Evolutionary conservation across 2,888 invertebrate genomes (phyloP).

Genomic region (Melieria picta): DNA sequence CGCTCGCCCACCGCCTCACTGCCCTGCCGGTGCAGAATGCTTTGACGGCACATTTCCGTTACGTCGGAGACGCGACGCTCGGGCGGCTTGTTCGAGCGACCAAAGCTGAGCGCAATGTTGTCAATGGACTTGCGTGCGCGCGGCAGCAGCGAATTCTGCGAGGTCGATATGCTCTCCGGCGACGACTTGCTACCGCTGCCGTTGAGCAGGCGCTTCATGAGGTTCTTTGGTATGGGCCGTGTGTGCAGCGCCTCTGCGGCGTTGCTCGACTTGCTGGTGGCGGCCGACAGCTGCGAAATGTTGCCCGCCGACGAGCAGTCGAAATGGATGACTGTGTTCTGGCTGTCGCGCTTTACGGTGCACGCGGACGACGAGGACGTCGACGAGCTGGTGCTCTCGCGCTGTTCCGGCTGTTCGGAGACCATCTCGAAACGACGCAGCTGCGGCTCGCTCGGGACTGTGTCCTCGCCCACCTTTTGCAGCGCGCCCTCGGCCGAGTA

Average conservation of each 20-base stretch:
- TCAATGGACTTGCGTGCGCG: conserved; percentile 58
- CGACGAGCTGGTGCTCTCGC: conserved; percentile 46
- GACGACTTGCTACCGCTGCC: conserved; percentile 41
- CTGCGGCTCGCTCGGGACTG: conserved; percentile 35
- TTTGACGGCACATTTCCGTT: conserved; percentile 63
- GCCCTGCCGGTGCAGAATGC: conserved; percentile 76
- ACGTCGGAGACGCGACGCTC: conserved; percentile 64
- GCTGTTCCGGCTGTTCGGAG: conserved; percentile 32
- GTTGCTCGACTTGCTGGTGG: conserved; percentile 18
- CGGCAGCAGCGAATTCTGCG: conserved; percentile 58
- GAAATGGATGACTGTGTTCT: conserved; percentile 52
- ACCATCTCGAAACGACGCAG: conserved; percentile 43
- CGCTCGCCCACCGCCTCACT: conserved; percentile 86
- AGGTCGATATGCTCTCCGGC: conserved; percentile 53
- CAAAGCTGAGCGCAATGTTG: conserved; percentile 53
- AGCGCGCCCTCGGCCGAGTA: conserved; percentile 60
- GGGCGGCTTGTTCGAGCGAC: conserved; percentile 56
- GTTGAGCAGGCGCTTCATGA: conserved; percentile 51
- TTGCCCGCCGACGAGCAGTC: conserved; percentile 43
- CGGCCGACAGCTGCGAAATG: conserved; percentile 38
- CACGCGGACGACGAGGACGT: conserved; percentile 45
- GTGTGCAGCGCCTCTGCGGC: conserved; percentile 46
- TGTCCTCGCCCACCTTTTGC: conserved; percentile 58
- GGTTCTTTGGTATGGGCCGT: conserved; percentile 56
- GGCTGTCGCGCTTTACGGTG: conserved; percentile 56